Evolutionary conservation across 2,113 vertebrate species (phyloP).

Genomic region (Cepphus grylle): DNA sequence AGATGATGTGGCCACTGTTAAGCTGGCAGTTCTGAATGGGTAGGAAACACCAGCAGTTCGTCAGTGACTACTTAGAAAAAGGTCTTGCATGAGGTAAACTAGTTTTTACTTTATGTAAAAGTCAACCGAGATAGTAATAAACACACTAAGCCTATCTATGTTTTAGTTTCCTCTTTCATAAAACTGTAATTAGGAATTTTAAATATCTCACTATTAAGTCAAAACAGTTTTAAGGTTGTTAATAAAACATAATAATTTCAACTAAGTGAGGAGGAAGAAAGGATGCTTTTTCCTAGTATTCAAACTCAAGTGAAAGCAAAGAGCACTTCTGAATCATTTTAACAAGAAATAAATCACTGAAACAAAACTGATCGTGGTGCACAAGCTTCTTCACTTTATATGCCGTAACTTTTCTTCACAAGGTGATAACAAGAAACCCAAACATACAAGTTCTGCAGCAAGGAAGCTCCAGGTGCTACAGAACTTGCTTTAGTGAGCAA

Average conservation of each 20-base stretch:
- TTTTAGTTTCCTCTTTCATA: neutral
- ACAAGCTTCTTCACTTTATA: neutral
- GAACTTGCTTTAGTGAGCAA: neutral
- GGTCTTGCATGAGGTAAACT: neutral
- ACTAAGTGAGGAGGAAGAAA: neutral
- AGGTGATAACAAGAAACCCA: neutral
- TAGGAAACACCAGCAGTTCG: neutral
- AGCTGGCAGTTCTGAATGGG: neutral
- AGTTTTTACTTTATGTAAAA: neutral
- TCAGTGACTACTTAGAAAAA: neutral
- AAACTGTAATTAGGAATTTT: neutral
- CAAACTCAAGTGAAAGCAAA: neutral
- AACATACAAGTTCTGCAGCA: neutral
- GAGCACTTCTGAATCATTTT: neutral
- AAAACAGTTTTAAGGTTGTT: neutral
- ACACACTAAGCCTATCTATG: neutral
- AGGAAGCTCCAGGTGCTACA: neutral
- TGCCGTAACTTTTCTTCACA: neutral
- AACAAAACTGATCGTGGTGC: neutral
- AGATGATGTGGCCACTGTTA: neutral
- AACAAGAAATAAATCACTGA: neutral
- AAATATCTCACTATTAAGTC: neutral
- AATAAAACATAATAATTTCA: neutral
- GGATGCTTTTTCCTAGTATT: neutral
- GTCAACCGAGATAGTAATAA: neutral